Evolutionary conservation across 1,140 invertebrate genomes (phyloP), one percentile per base, ranked within the genome.

Genomic region (Tetranychus cinnabarinus): DNA sequence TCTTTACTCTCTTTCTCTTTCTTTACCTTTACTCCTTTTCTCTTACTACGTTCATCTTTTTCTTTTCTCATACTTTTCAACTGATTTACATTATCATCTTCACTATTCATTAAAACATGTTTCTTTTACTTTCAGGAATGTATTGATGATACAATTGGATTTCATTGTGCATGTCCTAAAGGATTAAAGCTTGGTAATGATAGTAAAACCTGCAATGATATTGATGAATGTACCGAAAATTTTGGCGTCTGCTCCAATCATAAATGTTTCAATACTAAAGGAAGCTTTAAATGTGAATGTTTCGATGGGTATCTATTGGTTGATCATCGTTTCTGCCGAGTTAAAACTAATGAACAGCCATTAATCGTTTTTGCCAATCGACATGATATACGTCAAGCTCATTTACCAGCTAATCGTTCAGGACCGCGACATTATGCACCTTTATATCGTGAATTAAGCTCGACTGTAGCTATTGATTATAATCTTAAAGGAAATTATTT

Each of bases 281-380:
- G 90, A 0, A 79, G 80, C 3, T 96, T 84, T 74, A 92, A 95
- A 72, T 98, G 95, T 71, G 82, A 84, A 67, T 98, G 95, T 70
- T 75, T 82, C 46, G 68, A 77, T 0, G 90, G 89, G 7, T 98
- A 97, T 71, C 88, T 91, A 71, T 85, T 85, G 0, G 77, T 81
- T 36, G 83, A 89, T 69, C 77, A 81, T 1, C 77, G 80, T 33
- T 52, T 31, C 31, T 95, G 88, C 72, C 90, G 89, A 75, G 86
- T 86, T 33, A 62, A 67, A 64, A 69, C 69, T 70, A 64, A 65
- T 62, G 63, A 63, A 37, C 59, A 87, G 66, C 83, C 85, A 34
- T 48, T 37, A 4, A 48, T 90, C 1, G 73, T 93, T 6, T 86
- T 91, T 68, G 82, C 87, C 0, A 78, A 86, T 60, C 78, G 84